These are phyloP conservation scores for Drosophila baimaii DNA, from an alignment of 1,140 invertebrate genomes.

Conservation along the genomic window DNA sequence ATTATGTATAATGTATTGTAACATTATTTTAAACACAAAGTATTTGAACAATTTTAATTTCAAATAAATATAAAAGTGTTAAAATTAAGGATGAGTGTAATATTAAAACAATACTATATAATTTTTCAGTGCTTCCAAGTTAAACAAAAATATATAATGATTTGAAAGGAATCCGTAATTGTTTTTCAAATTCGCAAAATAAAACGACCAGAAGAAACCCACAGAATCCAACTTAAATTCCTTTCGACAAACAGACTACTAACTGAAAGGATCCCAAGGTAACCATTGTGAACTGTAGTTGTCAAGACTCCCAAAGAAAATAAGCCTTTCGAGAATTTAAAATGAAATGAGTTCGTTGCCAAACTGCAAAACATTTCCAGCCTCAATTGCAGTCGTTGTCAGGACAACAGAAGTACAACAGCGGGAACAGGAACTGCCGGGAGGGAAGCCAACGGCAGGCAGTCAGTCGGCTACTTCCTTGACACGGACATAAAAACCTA, in stretches of 20 bases:
- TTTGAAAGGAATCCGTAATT: not conserved
- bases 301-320: slow-evolving; percentile 13
- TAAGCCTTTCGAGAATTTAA: slow-evolving; percentile 20
- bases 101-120: no score
- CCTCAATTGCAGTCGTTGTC: slow-evolving; percentile 36
- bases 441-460: slow-evolving; percentile 24
- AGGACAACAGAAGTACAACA: slow-evolving; percentile 17
- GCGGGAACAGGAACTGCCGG: slow-evolving; percentile 26
- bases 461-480: slow-evolving; percentile 63
- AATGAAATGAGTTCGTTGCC: slow-evolving; percentile 44
- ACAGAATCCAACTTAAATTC: slow-evolving; percentile 26
- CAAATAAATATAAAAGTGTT: no score
- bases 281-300: slow-evolving; percentile 26
- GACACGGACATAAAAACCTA: slow-evolving; percentile 57
- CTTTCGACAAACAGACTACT: slow-evolving; percentile 3
- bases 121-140: not conserved
- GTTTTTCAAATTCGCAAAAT: not conserved
- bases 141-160: not conserved
- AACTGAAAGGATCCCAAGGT: slow-evolving; percentile 14
- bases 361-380: slow-evolving; percentile 23
- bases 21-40: no score
- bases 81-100: no score
- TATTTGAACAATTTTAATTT: no score
- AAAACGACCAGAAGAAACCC: slow-evolving; percentile 1
- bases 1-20: no score